Conservation (phyloP, 2,113 vertebrate genomes). For the Mesoclemmys tuberculata region DNA sequence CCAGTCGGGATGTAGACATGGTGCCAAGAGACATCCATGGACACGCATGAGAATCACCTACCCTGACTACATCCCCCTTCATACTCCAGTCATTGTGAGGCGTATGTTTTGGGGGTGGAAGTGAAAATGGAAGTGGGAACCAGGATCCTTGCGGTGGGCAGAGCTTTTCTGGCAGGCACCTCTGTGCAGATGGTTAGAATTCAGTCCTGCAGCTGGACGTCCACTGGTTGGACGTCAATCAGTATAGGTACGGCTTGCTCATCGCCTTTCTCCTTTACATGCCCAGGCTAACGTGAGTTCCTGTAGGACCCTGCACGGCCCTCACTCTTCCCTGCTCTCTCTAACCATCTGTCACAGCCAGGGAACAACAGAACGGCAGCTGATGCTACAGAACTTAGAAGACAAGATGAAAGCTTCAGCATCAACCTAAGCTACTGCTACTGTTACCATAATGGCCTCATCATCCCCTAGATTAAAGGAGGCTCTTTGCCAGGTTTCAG, state of each 20-base stretch:
- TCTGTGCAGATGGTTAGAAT: fast-evolving
- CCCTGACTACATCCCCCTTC: background rate
- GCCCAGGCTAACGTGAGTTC: fast-evolving
- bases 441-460: background rate
- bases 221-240: fast-evolving
- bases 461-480: slow-evolving; percentile 41
- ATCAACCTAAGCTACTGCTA: background rate
- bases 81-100: background rate
- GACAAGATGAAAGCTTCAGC: slow-evolving; percentile 22
- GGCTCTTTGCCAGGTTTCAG: background rate
- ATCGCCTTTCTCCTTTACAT: background rate
- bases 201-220: background rate
- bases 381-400: background rate
- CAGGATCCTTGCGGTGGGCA: background rate
- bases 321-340: background rate
- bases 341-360: background rate
- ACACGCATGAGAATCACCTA: fast-evolving
- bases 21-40: too few species aligned
- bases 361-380: background rate
- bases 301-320: background rate
- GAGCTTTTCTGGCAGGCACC: background rate
- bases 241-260: background rate
- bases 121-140: background rate
- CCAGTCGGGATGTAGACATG: too few species aligned
- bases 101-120: background rate